Base-by-base conservation (phyloP, 2,888 invertebrate genomes). In the Listrodromus nycthemerus region DNA sequence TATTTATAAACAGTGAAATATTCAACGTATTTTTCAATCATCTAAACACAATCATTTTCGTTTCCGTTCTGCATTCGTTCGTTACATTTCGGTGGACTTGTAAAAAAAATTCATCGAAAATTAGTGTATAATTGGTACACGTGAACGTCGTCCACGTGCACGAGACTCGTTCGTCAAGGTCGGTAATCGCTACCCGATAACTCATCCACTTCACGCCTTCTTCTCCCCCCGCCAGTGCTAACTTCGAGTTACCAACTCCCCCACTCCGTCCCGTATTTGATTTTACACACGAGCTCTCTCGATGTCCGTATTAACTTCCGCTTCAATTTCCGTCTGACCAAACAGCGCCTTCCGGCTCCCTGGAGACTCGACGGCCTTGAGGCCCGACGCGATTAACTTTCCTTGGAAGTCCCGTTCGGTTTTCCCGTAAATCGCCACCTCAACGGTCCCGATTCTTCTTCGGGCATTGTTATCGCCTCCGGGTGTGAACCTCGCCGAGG, bases 131-230 rank as follows among this genome's bases (percentile, higher is more conserved):
- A 58, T 67, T 67, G 63, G 61, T 16, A 30, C 27, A 30, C 61
- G 27, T 27, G 61, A 61, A 61, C 52, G 70, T 75, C 69, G 65
- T 80, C 83, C 80, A 83, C 83, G 75, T 83, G 83, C 50, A 66
- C 75, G 80, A 65, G 55, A 78, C 50, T 58, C 70, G 48, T 33
- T 37, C 63, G 55, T 80, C 83, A 83, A 76, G 83, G 75, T 83
- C 80, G 55, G 61, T 13, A 61, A 48, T 80, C 66, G 66, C 76
- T 67, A 66, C 75, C 66, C 66, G 80, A 80, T 71, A 76, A 77
- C 78, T 61, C 78, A 80, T 50, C 33, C 55, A 70, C 69, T 58
- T 70, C 71, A 70, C 70, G 65, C 30, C 65, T 79, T 58, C 66
- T 61, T 66, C n/a, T 41, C 41, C 69, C 27, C 27, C 55, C 50